Conservation (phyloP, 2,888 invertebrate genomes). For the Tetragnatha montana region DNA sequence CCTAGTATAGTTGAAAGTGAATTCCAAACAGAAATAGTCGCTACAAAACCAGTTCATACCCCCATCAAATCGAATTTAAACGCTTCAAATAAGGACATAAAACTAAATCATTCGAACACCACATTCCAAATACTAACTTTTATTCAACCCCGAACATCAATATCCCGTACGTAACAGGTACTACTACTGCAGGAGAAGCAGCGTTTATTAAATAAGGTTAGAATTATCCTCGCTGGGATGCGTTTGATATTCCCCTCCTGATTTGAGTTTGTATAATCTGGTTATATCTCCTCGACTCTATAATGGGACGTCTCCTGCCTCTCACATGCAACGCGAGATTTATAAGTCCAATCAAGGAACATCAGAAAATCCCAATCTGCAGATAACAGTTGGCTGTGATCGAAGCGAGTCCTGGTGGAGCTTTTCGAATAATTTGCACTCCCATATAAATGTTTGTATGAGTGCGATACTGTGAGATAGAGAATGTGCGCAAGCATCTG, state of each 20-base stretch:
- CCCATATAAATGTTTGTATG: background rate
- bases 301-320: background rate
- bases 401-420: background rate
- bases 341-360: slow-evolving; percentile 19
- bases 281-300: slow-evolving; percentile 8
- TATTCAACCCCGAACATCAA: background rate
- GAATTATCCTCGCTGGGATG: slow-evolving; percentile 9
- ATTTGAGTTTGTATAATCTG: slow-evolving; percentile 16
- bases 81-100: too few species aligned
- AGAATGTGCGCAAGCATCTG: too few species aligned
- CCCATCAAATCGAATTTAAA: too few species aligned
- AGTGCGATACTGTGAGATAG: background rate
- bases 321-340: background rate
- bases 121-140: background rate
- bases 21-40: too few species aligned
- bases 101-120: too few species aligned
- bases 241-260: background rate
- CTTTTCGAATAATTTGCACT: background rate
- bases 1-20: too few species aligned
- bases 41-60: too few species aligned
- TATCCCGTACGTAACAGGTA: background rate
- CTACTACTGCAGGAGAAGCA: background rate
- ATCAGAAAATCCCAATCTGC: slow-evolving; percentile 12
- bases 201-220: background rate
- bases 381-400: background rate